These are phyloP conservation scores for Drosophila mayri DNA, from an alignment of 1,140 invertebrate genomes.

Conservation along the genomic window DNA sequence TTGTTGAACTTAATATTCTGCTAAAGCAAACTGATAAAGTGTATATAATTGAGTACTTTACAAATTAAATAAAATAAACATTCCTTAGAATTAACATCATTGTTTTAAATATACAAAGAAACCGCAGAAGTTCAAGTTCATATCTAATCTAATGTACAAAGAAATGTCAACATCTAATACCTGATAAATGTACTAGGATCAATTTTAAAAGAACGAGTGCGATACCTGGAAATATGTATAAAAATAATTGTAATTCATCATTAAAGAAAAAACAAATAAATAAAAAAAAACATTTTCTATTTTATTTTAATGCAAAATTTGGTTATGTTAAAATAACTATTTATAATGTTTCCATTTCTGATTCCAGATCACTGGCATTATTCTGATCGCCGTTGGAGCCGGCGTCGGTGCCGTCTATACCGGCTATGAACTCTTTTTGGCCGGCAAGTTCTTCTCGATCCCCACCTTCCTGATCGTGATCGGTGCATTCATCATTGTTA, in stretches of 20 bases:
- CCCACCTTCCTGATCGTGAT: constrained; percentile 92
- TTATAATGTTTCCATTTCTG: neutral
- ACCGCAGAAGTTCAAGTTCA: neutral
- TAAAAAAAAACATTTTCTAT: neutral
- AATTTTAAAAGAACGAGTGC: neutral
- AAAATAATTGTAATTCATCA: constrained; percentile 1
- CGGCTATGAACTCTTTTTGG: constrained; percentile 89
- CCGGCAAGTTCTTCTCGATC: constrained; percentile 87
- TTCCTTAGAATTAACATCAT: constrained; percentile 5
- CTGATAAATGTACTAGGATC: neutral
- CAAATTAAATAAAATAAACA: neutral
- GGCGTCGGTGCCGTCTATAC: constrained; percentile 88
- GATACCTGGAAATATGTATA: neutral
- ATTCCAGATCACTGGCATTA: constrained; percentile 89
- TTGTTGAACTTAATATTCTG: too few species aligned
- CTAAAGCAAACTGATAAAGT: neutral
- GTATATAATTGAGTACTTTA: neutral
- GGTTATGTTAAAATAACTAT: neutral
- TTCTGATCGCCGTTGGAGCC: constrained; percentile 89
- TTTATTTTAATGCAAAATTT: neutral
- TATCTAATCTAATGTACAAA: constrained; percentile 16
- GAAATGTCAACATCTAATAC: neutral
- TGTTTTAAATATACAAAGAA: neutral
- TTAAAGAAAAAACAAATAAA: neutral
- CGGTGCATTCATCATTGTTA: constrained; percentile 92